Conservation (phyloP, 2,113 vertebrate genomes). For the Prunella himalayana region DNA sequence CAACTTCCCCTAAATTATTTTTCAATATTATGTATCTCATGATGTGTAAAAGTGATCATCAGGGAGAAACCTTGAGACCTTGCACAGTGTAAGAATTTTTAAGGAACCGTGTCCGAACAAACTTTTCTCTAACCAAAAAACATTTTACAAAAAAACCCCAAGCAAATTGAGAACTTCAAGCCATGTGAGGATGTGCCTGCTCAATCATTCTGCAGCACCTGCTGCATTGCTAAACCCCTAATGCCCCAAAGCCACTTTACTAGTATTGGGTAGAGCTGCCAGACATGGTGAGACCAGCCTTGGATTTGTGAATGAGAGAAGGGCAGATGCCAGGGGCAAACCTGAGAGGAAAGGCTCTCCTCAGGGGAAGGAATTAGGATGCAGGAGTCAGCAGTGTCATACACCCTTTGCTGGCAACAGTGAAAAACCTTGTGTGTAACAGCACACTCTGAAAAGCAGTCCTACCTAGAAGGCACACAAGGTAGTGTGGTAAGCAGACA, state of each 20-base stretch:
- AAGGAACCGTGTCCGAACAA: neutral
- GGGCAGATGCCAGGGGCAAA: neutral
- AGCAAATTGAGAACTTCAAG: neutral
- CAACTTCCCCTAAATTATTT: neutral
- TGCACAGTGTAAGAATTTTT: neutral
- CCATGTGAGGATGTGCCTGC: fast-evolving
- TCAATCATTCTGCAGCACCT: neutral
- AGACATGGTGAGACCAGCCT: neutral
- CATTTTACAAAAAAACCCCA: neutral
- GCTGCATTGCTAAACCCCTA: neutral
- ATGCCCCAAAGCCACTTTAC: neutral
- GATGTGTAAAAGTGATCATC: neutral
- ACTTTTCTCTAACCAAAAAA: neutral
- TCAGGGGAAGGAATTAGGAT: neutral
- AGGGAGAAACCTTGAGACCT: neutral
- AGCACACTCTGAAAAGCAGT: neutral
- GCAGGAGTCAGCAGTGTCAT: neutral
- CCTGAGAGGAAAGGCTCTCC: neutral
- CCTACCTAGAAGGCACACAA: neutral
- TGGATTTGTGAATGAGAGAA: neutral
- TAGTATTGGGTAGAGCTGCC: neutral
- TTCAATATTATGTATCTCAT: neutral
- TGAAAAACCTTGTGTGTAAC: neutral
- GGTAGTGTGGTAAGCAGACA: neutral
- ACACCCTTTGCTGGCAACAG: neutral